Percentiles rank a stretch among this genome's conserved stretches.
Evolutionary conservation across 2,888 invertebrate species (phyloP).

Genomic region (Nomada ruficornis): DNA sequence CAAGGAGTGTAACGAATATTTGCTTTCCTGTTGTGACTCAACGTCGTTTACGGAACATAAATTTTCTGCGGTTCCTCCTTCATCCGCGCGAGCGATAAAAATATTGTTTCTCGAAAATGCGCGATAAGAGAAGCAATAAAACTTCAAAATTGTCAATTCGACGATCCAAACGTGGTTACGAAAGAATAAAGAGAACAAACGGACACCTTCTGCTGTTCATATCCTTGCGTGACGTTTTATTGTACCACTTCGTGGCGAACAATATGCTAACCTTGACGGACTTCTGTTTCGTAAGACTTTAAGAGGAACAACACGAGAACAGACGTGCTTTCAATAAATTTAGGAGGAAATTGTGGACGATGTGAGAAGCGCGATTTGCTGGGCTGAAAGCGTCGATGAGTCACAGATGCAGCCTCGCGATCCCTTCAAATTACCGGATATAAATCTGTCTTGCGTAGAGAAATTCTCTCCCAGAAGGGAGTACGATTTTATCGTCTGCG

Average conservation of each 20-base stretch:
- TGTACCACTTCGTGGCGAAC: too few relatives aligned
- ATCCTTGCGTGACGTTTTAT: too few relatives aligned
- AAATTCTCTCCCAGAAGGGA: conserved; percentile 27
- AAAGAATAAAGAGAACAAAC: background rate
- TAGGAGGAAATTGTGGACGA: background rate
- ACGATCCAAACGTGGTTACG: background rate
- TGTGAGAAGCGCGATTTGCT: conserved; percentile 18
- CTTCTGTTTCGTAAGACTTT: too few relatives aligned
- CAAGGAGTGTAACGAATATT: conserved; percentile 31
- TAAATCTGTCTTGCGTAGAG: conserved; percentile 31
- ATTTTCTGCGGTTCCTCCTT: conserved; percentile 2
- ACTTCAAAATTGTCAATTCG: too few relatives aligned
- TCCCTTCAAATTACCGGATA: conserved; percentile 45
- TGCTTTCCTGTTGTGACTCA: conserved; percentile 23
- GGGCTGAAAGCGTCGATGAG: conserved; percentile 39
- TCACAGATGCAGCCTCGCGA: conserved; percentile 42
- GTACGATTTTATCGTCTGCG: conserved; percentile 28
- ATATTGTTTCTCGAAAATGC: background rate
- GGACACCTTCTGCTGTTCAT: too few relatives aligned
- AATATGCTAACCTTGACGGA: too few relatives aligned
- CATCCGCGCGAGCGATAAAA: background rate
- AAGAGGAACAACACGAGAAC: too few relatives aligned
- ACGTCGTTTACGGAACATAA: conserved; percentile 19
- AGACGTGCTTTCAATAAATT: too few relatives aligned
- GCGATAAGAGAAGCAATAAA: background rate